Percentiles rank a stretch among this genome's conserved stretches.
Evolutionary conservation across 2,113 vertebrate species (phyloP).

Genomic region (Campylomormyrus tamandua): DNA sequence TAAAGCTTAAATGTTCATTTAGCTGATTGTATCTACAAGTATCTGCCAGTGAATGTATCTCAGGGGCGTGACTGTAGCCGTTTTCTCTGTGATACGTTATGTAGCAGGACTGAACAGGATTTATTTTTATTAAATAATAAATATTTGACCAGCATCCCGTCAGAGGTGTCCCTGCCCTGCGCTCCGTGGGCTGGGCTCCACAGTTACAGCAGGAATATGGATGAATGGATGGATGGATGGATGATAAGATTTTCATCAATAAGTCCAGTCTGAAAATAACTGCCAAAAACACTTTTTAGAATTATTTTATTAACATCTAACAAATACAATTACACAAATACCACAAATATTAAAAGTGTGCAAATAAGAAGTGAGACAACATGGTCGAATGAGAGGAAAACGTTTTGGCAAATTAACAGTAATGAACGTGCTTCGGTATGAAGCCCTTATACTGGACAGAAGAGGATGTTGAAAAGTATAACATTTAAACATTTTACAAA

Average conservation of each 20-base stretch:
- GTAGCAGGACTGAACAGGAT: background rate
- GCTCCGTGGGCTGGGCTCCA: background rate
- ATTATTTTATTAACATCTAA: conserved; percentile 48
- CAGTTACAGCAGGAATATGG: background rate
- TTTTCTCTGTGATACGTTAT: background rate
- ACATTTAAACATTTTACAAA: conserved; percentile 15
- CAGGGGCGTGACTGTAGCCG: background rate
- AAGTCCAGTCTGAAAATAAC: conserved; percentile 12
- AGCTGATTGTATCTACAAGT: background rate
- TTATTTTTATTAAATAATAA: background rate
- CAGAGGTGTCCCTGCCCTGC: background rate
- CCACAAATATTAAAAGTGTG: conserved; percentile 40
- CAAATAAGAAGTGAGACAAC: conserved; percentile 26
- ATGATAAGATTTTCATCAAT: background rate
- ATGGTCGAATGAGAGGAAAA: conserved; percentile 12
- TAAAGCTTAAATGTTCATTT: background rate
- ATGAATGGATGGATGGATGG: background rate
- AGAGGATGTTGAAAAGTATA: background rate
- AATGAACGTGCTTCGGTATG: conserved; percentile 7
- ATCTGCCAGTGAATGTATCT: background rate
- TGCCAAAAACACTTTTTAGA: conserved; percentile 34
- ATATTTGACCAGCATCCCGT: background rate
- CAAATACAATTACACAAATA: conserved; percentile 35
- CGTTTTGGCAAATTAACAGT: conserved; percentile 26
- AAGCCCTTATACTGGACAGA: background rate